A percentile compares a stretch with the other conserved stretches of the same genome.
phyloP scores from a whole-genome alignment of 2,888 invertebrate genomes.

The Macrophya alboannulata region DNA sequence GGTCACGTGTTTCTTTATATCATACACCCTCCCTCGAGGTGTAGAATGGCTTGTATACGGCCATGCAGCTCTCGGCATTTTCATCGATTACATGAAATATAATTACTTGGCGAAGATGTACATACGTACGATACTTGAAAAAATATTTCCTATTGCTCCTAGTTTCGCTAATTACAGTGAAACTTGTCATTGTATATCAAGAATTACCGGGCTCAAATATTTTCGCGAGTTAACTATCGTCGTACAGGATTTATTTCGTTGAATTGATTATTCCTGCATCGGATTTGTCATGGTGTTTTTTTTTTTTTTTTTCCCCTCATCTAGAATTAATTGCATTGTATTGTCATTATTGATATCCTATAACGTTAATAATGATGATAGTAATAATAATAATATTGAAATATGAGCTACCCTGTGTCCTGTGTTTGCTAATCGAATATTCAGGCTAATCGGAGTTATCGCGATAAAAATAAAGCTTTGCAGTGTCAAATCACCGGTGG shows the following conservation, averaged over 20 bases:
- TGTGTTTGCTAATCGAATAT: not conserved
- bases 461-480: not conserved
- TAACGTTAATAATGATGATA: not conserved
- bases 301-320: too few species aligned
- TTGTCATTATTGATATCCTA: not conserved
- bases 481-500: constrained; percentile 17
- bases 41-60: not conserved
- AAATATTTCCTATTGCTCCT: not conserved
- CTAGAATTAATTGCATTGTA: not conserved
- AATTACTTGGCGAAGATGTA: not conserved
- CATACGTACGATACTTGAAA: too few species aligned
- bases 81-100: not conserved
- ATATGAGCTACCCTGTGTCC: not conserved
- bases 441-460: not conserved
- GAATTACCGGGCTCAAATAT: not conserved
- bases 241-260: not conserved
- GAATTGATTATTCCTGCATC: not conserved
- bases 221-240: not conserved
- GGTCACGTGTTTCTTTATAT: not conserved
- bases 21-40: not conserved
- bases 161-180: not conserved
- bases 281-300: not conserved
- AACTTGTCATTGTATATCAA: not conserved
- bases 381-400: not conserved
- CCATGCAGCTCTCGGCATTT: not conserved